phyloP scores from a whole-genome alignment of 2,888 invertebrate species.

The Brenthis hecate region DNA sequence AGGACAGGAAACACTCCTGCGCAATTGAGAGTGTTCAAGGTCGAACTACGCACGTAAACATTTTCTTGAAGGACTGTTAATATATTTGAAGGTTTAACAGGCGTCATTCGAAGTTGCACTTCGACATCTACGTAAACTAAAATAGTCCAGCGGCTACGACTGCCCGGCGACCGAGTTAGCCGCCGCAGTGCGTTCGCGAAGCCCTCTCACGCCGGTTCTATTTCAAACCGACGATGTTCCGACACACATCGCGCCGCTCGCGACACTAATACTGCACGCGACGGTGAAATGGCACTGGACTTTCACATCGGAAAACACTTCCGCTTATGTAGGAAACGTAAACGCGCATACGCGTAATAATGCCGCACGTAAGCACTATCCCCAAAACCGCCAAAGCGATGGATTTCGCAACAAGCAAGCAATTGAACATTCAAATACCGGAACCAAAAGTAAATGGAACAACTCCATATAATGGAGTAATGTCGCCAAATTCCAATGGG shows the following conservation, averaged over 20 bases:
- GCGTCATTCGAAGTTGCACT: constrained; percentile 75
- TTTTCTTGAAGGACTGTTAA: constrained; percentile 27
- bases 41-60: constrained; percentile 21
- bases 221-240: constrained; percentile 74
- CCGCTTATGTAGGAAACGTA: constrained; percentile 72
- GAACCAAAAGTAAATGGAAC: constrained; percentile 52
- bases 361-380: constrained; percentile 63
- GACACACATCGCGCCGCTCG: constrained; percentile 68
- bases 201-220: constrained; percentile 79
- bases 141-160: constrained; percentile 74
- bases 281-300: constrained; percentile 78
- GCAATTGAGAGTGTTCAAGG: constrained; percentile 21
- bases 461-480: constrained; percentile 43
- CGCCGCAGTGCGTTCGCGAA: constrained; percentile 74
- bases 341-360: constrained; percentile 58
- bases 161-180: constrained; percentile 80
- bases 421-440: constrained; percentile 68
- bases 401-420: constrained; percentile 40
- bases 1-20: background rate
- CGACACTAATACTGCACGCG: constrained; percentile 70
- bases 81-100: constrained; percentile 67
- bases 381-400: constrained; percentile 49
- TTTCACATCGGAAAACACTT: constrained; percentile 70
- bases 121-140: constrained; percentile 80
- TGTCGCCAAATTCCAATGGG: constrained; percentile 64